phyloP scores from a whole-genome alignment of 2,888 invertebrate species.

The Nowickia ferox region DNA sequence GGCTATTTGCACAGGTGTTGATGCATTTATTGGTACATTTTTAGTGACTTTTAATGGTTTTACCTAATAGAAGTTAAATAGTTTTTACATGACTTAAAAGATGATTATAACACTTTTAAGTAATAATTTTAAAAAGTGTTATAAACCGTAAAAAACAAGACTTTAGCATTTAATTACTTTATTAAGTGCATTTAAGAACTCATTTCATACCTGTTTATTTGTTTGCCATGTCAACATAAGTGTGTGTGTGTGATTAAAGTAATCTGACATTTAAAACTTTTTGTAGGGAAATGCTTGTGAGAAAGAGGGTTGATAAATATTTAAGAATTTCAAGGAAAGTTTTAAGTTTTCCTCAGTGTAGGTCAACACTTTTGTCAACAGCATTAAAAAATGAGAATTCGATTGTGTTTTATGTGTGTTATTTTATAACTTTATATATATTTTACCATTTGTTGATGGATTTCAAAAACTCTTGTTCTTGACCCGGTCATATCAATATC shows the following conservation, averaged over 20 bases:
- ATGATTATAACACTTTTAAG: not conserved
- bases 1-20: not conserved
- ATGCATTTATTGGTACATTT: not conserved
- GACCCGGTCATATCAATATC: too few relatives aligned
- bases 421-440: too few relatives aligned
- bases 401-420: too few relatives aligned
- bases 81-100: not conserved
- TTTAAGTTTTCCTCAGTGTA: not conserved
- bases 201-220: conserved; percentile 44
- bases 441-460: too few relatives aligned
- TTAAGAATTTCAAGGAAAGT: not conserved
- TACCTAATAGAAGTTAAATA: not conserved
- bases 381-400: too few relatives aligned
- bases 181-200: conserved; percentile 51
- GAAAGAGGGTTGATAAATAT: not conserved
- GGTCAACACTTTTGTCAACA: not conserved
- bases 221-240: not conserved
- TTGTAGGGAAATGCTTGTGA: not conserved
- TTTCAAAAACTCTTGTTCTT: too few relatives aligned
- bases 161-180: conserved; percentile 67
- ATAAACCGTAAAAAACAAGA: conserved; percentile 21
- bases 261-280: conserved; percentile 20
- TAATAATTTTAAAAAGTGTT: not conserved
- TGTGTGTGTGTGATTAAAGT: not conserved
- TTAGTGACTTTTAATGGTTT: conserved; percentile 1